Evolutionary conservation across 1,140 invertebrate genomes (phyloP), one percentile per base, ranked within the genome.

Genomic region (Dryas iulia): DNA sequence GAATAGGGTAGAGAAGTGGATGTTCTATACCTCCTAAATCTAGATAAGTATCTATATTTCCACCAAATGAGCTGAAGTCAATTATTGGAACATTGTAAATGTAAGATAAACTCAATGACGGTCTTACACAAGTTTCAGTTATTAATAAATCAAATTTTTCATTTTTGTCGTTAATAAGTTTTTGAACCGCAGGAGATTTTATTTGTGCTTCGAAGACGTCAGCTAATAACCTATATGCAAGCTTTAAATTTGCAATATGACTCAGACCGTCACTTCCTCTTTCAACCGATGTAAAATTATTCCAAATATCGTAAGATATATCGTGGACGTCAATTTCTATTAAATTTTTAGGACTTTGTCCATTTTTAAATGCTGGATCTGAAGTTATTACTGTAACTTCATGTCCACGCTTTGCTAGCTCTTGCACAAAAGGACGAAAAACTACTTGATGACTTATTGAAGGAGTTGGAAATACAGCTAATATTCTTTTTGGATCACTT

Each of bases 41-140:
- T 35, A 70, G 35, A 59, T 67, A 78, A 31, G 62, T 73, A n/a
- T 39, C 69, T 6, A 54, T 4, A 5, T 70, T 31, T 0, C 60
- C 64, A 24, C 65, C 68, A 24, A 81, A 71, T 2, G 82, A 82
- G 69, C 75, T 82, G 6, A 84, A 24, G 54, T 71, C 61, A 23
- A 84, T 82, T 6, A 74, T 47, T n/a, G 79, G 78, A 0, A 52
- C 69, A 57, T 84, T 78, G 26, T 69, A 78, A n/a, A 77, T 54
- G 25, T 84, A 61, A 1, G 69, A 62, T 23, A 78, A 68, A 3
- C 62, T 70, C 24, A 81, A 30, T 4, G 64, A 35, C n/a, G 70
- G 21, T 7, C 59, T 39, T 6, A 66, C 21, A 57, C 59, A 76
- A 3, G 73, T 71, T 72, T 82, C 82, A 3, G 72, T 12, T n/a